Evolutionary conservation across 2,113 vertebrate species (phyloP).

Genomic region (Ptilonorhynchus violaceus): DNA sequence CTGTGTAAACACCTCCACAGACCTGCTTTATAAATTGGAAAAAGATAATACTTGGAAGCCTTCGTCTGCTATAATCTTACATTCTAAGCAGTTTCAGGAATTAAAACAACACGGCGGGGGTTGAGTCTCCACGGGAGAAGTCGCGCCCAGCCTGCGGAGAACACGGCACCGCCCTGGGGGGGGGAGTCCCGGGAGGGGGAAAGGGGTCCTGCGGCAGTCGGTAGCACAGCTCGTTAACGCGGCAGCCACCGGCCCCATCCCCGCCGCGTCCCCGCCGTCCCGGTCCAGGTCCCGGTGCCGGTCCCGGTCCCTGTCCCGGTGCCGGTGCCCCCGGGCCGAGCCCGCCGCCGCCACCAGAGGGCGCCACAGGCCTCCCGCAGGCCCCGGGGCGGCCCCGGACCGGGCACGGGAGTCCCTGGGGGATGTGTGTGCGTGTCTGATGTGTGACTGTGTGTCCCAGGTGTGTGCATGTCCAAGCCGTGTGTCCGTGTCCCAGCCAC

Average conservation of each 20-base stretch:
- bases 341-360: not conserved
- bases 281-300: accelerated
- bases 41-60: too few relatives aligned
- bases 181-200: too few relatives aligned
- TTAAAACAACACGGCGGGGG: accelerated
- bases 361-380: not conserved
- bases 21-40: not conserved
- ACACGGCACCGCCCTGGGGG: not conserved
- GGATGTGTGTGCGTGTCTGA: not conserved
- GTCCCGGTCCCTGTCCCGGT: accelerated
- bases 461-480: too few relatives aligned
- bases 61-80: too few relatives aligned
- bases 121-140: accelerated
- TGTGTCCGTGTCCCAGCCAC: not conserved
- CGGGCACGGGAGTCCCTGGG: accelerated
- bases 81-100: not conserved
- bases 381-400: not conserved
- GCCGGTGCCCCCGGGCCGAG: too few relatives aligned
- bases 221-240: accelerated
- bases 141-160: not conserved
- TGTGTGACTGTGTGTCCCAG: not conserved
- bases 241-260: accelerated
- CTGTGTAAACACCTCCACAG: accelerated
- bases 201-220: not conserved
- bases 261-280: not conserved